Percentiles rank a stretch among this genome's conserved stretches.
Evolutionary conservation across 2,888 invertebrate species (phyloP).

Genomic region (Thymelicus sylvestris): DNA sequence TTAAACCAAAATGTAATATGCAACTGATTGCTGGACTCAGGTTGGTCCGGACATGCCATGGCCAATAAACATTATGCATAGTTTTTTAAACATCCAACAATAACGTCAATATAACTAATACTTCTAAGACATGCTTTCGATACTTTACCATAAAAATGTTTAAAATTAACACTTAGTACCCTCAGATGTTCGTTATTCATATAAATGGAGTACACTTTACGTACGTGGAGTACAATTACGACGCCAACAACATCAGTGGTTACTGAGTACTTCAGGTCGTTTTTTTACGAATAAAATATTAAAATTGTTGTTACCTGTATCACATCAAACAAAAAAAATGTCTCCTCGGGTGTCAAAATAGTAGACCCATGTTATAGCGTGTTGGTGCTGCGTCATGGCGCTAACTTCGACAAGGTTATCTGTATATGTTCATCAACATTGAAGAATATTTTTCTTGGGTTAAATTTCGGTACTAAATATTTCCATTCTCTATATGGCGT

Average conservation of each 20-base stretch:
- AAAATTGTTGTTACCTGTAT: constrained; percentile 52
- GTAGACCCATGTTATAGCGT: constrained; percentile 14
- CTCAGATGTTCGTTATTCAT: background rate
- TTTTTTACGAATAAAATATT: constrained; percentile 32
- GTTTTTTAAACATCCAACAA: constrained; percentile 8
- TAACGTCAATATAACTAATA: background rate
- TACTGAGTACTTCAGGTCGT: background rate
- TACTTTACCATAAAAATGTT: constrained; percentile 1
- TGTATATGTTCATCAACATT: constrained; percentile 1
- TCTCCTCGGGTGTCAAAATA: constrained; percentile 42
- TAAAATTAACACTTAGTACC: background rate
- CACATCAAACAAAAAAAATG: constrained; percentile 45
- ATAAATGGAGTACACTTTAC: background rate
- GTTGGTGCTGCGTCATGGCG: constrained; percentile 22
- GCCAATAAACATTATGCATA: background rate
- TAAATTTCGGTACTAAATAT: background rate
- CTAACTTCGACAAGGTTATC: constrained; percentile 5
- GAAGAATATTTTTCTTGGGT: background rate
- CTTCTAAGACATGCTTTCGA: constrained; percentile 4
- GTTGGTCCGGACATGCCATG: background rate
- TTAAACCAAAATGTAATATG: background rate
- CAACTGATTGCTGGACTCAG: constrained; percentile 1
- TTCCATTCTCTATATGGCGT: background rate
- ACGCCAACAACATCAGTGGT: background rate
- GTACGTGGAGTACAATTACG: too few species aligned